These are phyloP conservation scores for Etheostoma perlongum DNA, from an alignment of 2,797 vertebrate species.

Conservation along the genomic window DNA sequence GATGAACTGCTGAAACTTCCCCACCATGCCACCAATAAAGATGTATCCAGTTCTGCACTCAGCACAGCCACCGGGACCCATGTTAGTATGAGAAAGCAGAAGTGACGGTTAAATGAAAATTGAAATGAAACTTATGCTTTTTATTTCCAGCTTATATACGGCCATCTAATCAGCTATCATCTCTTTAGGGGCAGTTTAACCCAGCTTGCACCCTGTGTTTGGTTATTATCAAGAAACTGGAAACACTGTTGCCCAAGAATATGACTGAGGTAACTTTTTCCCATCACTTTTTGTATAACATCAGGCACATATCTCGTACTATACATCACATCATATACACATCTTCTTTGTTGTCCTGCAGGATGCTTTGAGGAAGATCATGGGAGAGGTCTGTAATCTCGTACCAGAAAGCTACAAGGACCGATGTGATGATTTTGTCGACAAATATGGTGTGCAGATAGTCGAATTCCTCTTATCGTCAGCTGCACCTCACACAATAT, in stretches of 20 bases:
- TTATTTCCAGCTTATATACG: not conserved
- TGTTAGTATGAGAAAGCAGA: constrained; percentile 50
- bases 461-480: constrained; percentile 82
- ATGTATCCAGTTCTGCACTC: constrained; percentile 15
- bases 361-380: constrained; percentile 78
- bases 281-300: not conserved
- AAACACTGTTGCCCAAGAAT: constrained; percentile 82
- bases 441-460: constrained; percentile 84
- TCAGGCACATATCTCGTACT: not conserved
- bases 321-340: not conserved
- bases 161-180: not conserved
- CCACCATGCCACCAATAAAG: not conserved
- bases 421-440: constrained; percentile 85
- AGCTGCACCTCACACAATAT: constrained; percentile 88
- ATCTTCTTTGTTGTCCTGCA: constrained; percentile 54
- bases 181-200: constrained; percentile 61
- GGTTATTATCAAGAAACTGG: constrained; percentile 81
- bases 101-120: not conserved
- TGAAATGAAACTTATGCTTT: constrained; percentile 31
- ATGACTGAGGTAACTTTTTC: constrained; percentile 80
- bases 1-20: constrained; percentile 34
- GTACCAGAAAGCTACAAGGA: constrained; percentile 83
- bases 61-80: constrained; percentile 13
- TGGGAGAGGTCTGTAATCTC: constrained; percentile 83
- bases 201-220: constrained; percentile 83